Evolutionary conservation across 2,113 vertebrate species (phyloP).

Genomic region (Artemisiospiza belli): DNA sequence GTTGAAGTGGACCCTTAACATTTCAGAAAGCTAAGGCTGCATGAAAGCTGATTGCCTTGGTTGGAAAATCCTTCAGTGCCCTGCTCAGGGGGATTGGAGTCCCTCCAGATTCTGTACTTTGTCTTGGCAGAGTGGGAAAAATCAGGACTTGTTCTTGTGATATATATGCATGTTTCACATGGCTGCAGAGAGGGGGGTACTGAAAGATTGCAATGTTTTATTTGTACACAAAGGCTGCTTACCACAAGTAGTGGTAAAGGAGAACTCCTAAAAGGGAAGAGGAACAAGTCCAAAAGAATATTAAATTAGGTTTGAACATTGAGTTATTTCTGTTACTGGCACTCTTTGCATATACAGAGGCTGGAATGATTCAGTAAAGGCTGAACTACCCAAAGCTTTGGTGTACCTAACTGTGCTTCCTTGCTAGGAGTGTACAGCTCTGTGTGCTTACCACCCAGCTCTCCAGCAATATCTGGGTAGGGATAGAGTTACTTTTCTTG

Average conservation of each 20-base stretch:
- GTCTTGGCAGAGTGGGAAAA: neutral
- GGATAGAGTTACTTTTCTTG: neutral
- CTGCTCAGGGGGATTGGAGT: neutral
- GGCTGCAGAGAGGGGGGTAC: neutral
- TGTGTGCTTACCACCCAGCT: neutral
- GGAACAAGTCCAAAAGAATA: neutral
- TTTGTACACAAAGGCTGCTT: neutral
- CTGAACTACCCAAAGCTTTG: neutral
- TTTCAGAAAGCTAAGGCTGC: neutral
- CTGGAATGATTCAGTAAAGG: neutral
- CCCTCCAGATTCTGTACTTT: neutral
- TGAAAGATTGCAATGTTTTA: neutral
- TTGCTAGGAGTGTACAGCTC: neutral
- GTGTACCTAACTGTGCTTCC: neutral
- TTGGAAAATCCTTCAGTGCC: neutral
- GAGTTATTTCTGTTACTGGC: neutral
- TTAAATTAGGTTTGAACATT: neutral
- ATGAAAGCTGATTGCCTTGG: neutral
- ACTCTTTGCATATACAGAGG: neutral
- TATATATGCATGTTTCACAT: neutral
- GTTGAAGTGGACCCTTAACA: neutral
- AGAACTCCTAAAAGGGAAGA: slow-evolving; percentile 1
- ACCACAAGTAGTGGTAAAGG: neutral
- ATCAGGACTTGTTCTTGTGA: neutral
- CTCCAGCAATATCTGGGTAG: neutral